These are phyloP conservation scores for Helogale parvula DNA, from an alignment of 2,113 vertebrate genomes.

Conservation along the genomic window DNA sequence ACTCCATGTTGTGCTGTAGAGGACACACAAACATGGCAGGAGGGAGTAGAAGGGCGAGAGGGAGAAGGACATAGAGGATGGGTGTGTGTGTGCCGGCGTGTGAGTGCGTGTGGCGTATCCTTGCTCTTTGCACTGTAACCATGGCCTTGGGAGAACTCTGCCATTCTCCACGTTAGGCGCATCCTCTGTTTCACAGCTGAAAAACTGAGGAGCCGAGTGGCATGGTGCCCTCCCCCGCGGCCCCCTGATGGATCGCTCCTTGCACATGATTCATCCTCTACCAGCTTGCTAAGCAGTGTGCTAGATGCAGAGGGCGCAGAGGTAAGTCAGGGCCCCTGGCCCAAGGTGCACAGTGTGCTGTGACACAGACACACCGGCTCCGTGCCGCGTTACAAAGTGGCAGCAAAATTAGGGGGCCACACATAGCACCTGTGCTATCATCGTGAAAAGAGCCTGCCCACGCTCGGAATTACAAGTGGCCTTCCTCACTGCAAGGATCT, in stretches of 20 bases:
- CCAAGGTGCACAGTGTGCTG: neutral
- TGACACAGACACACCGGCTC: fast-evolving
- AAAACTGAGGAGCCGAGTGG: neutral
- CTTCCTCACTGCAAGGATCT: neutral
- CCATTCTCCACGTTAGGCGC: neutral
- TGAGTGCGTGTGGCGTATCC: fast-evolving
- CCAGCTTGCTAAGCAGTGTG: neutral
- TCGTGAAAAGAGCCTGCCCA: neutral
- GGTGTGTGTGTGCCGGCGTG: neutral
- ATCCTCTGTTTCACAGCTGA: neutral
- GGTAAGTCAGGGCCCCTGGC: neutral
- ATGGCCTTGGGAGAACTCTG: fast-evolving
- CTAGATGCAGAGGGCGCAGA: neutral
- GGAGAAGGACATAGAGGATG: neutral
- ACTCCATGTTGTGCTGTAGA: neutral
- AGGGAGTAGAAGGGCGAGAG: neutral
- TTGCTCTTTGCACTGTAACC: neutral
- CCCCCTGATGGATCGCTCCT: neutral
- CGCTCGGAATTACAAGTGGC: neutral
- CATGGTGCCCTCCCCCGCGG: neutral
- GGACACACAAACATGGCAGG: neutral
- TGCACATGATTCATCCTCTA: neutral
- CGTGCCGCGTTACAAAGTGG: neutral
- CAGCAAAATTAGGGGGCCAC: neutral
- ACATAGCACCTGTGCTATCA: neutral